phyloP scores from a whole-genome alignment of 2,888 invertebrate genomes.

The Amorpha juglandis region DNA sequence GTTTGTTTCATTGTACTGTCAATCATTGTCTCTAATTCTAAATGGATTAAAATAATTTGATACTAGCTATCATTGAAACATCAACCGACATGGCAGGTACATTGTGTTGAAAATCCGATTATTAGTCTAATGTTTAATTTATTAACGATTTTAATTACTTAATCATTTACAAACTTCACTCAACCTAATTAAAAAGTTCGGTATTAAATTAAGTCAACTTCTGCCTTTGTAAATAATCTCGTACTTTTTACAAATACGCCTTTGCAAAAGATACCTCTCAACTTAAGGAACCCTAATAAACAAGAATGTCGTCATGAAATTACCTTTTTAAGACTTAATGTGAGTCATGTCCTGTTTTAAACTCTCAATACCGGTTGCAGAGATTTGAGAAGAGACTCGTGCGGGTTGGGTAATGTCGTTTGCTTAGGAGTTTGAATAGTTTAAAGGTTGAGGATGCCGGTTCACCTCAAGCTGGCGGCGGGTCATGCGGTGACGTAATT shows the following conservation, averaged over 20 bases:
- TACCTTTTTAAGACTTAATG: slow-evolving; percentile 44
- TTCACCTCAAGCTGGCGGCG: slow-evolving; percentile 54
- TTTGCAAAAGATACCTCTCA: neutral
- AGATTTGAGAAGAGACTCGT: slow-evolving; percentile 38
- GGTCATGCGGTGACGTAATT: slow-evolving; percentile 67
- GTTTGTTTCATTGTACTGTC: slow-evolving; percentile 64
- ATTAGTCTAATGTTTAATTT: neutral
- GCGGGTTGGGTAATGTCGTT: slow-evolving; percentile 50
- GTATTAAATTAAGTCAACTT: neutral
- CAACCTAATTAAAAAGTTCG: slow-evolving; percentile 3
- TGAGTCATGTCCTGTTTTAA: slow-evolving; percentile 67
- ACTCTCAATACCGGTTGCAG: slow-evolving; percentile 49
- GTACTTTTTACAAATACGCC: neutral
- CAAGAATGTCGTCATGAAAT: slow-evolving; percentile 41
- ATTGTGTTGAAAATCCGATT: neutral
- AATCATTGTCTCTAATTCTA: slow-evolving; percentile 44
- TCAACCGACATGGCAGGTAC: slow-evolving; percentile 1
- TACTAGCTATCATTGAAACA: slow-evolving; percentile 8
- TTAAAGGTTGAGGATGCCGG: slow-evolving; percentile 76
- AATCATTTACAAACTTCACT: neutral
- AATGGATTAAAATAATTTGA: slow-evolving; percentile 16
- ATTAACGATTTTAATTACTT: neutral
- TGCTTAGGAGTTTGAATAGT: slow-evolving; percentile 57
- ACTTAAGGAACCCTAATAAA: slow-evolving; percentile 39
- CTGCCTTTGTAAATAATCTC: neutral